Percentiles rank a stretch among this genome's conserved stretches.
phyloP scores from a whole-genome alignment of 2,113 vertebrate genomes.

The Saimiri boliviensis region DNA sequence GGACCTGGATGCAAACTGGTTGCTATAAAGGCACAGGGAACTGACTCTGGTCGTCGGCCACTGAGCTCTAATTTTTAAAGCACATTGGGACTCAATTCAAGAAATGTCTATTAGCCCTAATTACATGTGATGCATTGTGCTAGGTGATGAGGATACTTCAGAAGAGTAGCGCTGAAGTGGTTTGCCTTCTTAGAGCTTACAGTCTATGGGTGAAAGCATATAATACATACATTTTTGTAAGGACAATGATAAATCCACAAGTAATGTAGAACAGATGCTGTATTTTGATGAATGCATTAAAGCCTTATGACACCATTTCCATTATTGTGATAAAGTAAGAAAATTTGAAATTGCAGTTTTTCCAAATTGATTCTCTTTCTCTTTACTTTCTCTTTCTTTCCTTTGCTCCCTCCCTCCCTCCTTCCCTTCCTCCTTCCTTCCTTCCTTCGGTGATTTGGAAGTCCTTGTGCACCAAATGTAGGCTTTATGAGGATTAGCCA shows the following conservation, averaged over 20 bases:
- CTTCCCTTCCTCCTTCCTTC: too few relatives aligned
- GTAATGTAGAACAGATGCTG: neutral
- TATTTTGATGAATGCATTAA: slow-evolving; percentile 3
- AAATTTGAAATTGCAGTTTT: slow-evolving; percentile 35
- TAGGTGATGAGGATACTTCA: neutral
- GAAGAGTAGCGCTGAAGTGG: neutral
- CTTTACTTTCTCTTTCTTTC: accelerated
- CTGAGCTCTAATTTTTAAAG: neutral
- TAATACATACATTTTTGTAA: neutral
- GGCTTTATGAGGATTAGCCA: neutral
- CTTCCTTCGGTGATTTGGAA: neutral
- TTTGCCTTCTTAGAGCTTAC: neutral
- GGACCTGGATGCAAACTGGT: neutral
- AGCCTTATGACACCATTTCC: neutral
- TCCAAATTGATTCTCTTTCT: neutral
- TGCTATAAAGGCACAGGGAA: neutral
- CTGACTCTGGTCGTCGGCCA: neutral
- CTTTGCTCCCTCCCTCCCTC: too few relatives aligned
- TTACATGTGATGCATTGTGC: neutral
- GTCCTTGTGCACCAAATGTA: neutral
- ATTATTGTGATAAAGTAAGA: slow-evolving; percentile 10
- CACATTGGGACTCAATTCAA: neutral
- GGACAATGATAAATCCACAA: neutral
- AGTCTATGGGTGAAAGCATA: neutral
- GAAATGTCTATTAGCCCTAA: neutral